phyloP scores from a whole-genome alignment of 2,888 invertebrate species.

The Philereme vetulata region DNA sequence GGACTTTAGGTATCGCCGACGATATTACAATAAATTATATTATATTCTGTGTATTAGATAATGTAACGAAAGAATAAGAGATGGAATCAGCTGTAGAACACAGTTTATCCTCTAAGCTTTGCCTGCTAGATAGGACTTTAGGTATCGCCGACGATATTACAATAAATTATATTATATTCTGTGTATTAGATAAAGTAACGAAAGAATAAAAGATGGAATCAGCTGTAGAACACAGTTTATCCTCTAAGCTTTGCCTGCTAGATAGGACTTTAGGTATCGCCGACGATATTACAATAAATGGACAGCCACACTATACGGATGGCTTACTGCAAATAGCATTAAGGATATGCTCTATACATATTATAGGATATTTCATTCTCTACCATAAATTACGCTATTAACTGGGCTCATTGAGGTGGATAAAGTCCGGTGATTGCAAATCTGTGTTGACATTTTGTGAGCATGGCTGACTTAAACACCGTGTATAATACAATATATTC shows the following conservation, averaged over 20 bases:
- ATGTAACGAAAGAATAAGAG: no score
- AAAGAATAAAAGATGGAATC: no score
- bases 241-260: constrained; percentile 20
- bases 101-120: no score
- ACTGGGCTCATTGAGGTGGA: constrained; percentile 49
- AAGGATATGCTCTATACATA: constrained; percentile 57
- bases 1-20: constrained; percentile 37
- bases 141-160: constrained; percentile 47
- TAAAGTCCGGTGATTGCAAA: constrained; percentile 37
- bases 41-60: no score
- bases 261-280: constrained; percentile 31
- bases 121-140: constrained; percentile 17
- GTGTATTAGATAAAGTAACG: no score
- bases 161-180: constrained; percentile 40
- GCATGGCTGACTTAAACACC: no score
- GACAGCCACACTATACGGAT: constrained; percentile 43
- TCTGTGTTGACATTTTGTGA: constrained; percentile 11
- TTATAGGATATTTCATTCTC: constrained; percentile 45
- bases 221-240: no score
- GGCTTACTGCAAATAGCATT: constrained; percentile 65
- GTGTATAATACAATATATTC: no score
- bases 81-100: no score
- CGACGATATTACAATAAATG: constrained; percentile 54
- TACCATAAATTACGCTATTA: constrained; percentile 57
- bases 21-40: constrained; percentile 55